Conservation (phyloP, 2,113 vertebrate genomes). For the Physeter macrocephalus region DNA sequence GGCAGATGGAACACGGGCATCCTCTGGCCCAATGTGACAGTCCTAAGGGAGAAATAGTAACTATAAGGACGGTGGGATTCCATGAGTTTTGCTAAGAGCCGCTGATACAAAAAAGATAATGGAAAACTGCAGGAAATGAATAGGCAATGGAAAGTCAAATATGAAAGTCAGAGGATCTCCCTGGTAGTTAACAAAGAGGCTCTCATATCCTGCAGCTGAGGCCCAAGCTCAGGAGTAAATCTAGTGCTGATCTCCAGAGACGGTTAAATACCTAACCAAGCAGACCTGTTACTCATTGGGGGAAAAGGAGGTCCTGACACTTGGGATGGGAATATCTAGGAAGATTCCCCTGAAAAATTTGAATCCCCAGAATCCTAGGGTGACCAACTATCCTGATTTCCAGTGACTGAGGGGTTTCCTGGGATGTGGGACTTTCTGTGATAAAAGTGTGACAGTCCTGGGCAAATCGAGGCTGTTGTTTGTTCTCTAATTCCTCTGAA, state of each 20-base stretch:
- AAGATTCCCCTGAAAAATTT: not conserved
- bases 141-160: not conserved
- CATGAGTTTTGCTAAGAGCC: not conserved
- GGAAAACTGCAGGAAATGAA: not conserved
- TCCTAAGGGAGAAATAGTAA: not conserved
- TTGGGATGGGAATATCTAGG: not conserved
- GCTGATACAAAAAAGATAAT: not conserved
- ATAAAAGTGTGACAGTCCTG: not conserved
- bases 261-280: not conserved
- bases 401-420: not conserved
- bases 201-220: not conserved
- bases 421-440: not conserved
- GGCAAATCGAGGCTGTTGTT: not conserved
- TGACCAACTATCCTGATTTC: not conserved
- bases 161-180: not conserved
- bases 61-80: not conserved
- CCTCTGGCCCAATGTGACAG: not conserved
- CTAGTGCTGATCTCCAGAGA: not conserved
- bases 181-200: not conserved
- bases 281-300: not conserved
- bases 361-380: not conserved
- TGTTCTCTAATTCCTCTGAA: not conserved
- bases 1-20: not conserved
- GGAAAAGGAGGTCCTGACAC: not conserved
- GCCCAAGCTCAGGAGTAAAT: not conserved